Conservation (phyloP, 2,113 vertebrate species). For the Numida meleagris region DNA sequence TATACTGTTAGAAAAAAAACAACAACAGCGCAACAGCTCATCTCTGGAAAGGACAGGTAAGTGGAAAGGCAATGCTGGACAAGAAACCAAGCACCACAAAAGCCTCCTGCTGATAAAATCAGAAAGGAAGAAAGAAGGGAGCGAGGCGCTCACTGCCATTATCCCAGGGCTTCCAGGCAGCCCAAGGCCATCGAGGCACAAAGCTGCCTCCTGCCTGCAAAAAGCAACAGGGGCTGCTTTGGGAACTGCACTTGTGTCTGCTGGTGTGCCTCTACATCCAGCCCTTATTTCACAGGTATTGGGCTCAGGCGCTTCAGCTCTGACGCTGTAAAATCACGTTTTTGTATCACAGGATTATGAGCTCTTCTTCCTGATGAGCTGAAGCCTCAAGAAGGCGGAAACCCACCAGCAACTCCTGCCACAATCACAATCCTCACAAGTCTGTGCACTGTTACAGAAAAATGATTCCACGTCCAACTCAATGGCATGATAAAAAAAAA, state of each 20-base stretch:
- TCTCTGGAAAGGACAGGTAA: background rate
- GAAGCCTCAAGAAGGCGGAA: background rate
- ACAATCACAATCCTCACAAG: background rate
- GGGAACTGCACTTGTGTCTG: rapidly evolving
- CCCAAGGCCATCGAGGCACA: background rate
- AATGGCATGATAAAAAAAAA: background rate
- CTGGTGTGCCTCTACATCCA: background rate
- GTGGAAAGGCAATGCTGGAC: background rate
- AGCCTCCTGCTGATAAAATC: background rate
- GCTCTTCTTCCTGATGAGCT: background rate
- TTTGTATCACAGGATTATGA: background rate
- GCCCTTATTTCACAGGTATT: rapidly evolving
- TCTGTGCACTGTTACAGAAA: background rate
- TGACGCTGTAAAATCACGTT: background rate
- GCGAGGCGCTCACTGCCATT: background rate
- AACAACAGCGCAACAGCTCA: background rate
- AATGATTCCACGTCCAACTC: background rate
- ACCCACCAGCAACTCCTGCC: background rate
- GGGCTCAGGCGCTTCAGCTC: background rate
- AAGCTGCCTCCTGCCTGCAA: background rate
- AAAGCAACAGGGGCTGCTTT: background rate
- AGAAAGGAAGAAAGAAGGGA: background rate
- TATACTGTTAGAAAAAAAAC: background rate
- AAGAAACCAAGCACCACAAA: rapidly evolving
- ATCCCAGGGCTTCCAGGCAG: background rate